Conservation (phyloP, 2,888 invertebrate species). For the Sinopyrophorus schimmeli region DNA sequence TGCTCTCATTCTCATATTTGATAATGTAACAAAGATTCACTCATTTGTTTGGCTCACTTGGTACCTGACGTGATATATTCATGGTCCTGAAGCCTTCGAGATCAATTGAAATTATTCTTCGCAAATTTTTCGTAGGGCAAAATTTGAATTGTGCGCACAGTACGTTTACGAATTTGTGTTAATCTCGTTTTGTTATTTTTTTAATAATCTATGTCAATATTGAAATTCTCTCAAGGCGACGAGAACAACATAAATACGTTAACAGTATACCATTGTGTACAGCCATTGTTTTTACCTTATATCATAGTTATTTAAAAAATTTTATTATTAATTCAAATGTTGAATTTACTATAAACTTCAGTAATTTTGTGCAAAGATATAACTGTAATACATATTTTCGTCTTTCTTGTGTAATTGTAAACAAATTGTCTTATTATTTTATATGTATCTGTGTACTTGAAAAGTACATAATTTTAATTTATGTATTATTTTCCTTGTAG, state of each 20-base stretch:
- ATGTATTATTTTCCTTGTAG: conserved; percentile 22
- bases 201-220: conserved; percentile 3
- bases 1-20: conserved; percentile 40
- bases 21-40: conserved; percentile 39
- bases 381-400: conserved; percentile 13
- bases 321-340: conserved; percentile 13
- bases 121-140: conserved; percentile 24
- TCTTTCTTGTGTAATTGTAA: conserved; percentile 24
- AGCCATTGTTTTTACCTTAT: no score
- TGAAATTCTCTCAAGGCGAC: no score
- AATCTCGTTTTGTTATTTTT: no score
- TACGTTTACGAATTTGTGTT: conserved; percentile 11
- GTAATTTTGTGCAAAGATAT: conserved; percentile 18
- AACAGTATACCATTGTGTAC: no score
- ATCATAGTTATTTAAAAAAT: no score
- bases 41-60: conserved; percentile 41
- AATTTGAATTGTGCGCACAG: conserved; percentile 28
- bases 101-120: conserved; percentile 19
- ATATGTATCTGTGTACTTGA: conserved; percentile 28
- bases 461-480: conserved; percentile 29
- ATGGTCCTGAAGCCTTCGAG: conserved; percentile 35
- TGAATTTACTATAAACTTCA: conserved; percentile 18
- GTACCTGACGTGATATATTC: conserved; percentile 42
- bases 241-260: conserved; percentile 15
- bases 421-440: conserved; percentile 17